Conservation (phyloP, 2,113 vertebrate species). For the Cynocephalus volans region DNA sequence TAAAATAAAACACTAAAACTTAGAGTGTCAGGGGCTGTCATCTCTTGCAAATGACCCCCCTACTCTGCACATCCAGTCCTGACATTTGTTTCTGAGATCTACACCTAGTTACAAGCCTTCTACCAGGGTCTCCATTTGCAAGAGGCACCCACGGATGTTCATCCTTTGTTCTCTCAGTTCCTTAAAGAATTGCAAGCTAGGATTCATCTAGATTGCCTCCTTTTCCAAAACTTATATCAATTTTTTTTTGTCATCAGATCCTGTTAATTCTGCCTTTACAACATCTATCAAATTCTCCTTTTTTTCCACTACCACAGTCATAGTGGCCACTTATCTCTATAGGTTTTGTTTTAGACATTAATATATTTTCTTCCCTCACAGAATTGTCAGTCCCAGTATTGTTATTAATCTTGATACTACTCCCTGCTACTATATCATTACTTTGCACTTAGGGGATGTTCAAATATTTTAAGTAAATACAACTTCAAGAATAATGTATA, state of each 20-base stretch:
- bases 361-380: neutral
- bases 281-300: neutral
- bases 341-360: constrained; percentile 28
- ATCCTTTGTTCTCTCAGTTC: neutral
- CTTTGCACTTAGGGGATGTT: neutral
- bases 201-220: neutral
- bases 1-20: neutral
- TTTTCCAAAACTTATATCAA: constrained; percentile 13
- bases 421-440: neutral
- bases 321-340: neutral
- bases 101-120: neutral
- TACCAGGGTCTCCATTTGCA: neutral
- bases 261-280: neutral
- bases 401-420: neutral
- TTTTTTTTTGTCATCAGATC: constrained; percentile 42
- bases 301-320: neutral
- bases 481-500: constrained; percentile 37
- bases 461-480: neutral
- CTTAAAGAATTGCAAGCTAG: neutral
- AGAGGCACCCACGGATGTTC: neutral
- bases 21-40: neutral
- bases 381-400: neutral
- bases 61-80: neutral
- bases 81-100: neutral
- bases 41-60: neutral